Evolutionary conservation across 2,113 vertebrate genomes (phyloP).

Genomic region (Pelusios castaneus): DNA sequence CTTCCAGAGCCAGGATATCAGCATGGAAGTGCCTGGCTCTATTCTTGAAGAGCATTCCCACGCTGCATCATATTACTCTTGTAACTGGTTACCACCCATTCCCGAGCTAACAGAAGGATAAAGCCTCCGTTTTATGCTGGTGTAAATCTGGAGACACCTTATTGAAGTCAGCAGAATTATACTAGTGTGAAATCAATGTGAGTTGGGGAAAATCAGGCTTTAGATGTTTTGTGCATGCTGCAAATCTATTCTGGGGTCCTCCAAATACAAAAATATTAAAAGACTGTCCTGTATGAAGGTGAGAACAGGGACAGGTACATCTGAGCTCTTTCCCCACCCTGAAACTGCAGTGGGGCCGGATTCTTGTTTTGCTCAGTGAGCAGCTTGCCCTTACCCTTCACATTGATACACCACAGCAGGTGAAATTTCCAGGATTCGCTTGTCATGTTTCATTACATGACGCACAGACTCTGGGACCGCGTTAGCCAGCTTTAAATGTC

Average conservation of each 20-base stretch:
- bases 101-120: background rate
- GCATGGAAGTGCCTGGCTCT: background rate
- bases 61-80: background rate
- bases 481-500: slow-evolving; percentile 53
- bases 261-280: background rate
- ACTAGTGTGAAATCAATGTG: background rate
- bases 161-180: background rate
- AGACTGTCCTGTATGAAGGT: background rate
- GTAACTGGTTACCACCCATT: background rate
- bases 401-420: rapidly evolving
- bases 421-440: background rate
- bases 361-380: background rate
- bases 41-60: background rate
- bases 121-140: background rate
- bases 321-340: background rate
- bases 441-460: slow-evolving; percentile 58
- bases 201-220: background rate
- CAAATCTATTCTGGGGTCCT: background rate
- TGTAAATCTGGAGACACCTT: background rate
- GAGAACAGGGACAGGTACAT: background rate
- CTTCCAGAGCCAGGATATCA: background rate
- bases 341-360: background rate
- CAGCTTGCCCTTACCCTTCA: background rate
- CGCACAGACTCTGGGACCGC: rapidly evolving
- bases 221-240: background rate